Percentiles rank a stretch among this genome's conserved stretches.
phyloP scores from a whole-genome alignment of 2,113 vertebrate species.

The Paratilapia polleni region DNA sequence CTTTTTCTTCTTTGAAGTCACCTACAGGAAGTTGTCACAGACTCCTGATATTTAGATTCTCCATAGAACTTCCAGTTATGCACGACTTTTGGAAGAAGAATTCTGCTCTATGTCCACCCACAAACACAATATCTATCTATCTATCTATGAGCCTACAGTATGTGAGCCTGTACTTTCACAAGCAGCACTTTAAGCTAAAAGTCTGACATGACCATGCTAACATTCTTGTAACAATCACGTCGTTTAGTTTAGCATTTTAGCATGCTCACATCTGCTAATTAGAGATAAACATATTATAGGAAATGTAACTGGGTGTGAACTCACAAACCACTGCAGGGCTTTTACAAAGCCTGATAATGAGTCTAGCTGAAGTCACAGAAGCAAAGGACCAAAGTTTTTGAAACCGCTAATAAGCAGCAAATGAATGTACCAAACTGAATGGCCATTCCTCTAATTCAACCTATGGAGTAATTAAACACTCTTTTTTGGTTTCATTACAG shows the following conservation, averaged over 20 bases:
- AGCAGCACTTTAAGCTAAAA: background rate
- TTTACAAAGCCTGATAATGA: background rate
- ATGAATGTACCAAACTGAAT: background rate
- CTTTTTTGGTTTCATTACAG: background rate
- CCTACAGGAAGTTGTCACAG: background rate
- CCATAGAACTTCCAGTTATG: background rate
- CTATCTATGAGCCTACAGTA: too few relatives aligned
- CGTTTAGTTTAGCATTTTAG: background rate
- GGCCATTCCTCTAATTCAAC: background rate
- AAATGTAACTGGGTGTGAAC: background rate
- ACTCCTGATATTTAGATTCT: background rate
- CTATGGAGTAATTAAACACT: background rate
- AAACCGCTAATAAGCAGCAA: background rate
- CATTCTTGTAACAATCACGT: background rate
- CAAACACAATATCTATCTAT: background rate
- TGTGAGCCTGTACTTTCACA: background rate
- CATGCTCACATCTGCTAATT: background rate
- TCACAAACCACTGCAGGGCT: background rate
- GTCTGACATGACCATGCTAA: background rate
- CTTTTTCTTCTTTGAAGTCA: background rate
- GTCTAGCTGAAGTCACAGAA: background rate
- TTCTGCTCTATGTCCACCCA: background rate
- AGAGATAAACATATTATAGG: background rate
- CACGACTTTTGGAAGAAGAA: too few relatives aligned
- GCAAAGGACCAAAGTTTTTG: background rate